These are phyloP conservation scores for Neomonachus schauinslandi DNA, from an alignment of 2,113 vertebrate species.

Conservation along the genomic window DNA sequence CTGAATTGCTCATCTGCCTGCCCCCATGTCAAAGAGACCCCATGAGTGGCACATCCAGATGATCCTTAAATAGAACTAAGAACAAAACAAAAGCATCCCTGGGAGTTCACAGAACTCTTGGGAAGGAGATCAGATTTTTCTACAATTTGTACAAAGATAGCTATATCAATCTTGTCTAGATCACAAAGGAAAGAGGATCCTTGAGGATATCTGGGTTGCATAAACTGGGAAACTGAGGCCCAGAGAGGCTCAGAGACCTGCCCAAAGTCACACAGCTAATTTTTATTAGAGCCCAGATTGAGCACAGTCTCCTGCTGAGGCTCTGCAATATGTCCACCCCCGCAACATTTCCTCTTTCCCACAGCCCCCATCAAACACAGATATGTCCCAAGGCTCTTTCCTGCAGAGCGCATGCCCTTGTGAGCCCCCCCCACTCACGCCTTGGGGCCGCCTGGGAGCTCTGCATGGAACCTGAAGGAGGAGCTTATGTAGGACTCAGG, in stretches of 20 bases:
- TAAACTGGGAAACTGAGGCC: neutral
- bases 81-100: neutral
- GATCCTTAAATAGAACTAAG: neutral
- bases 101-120: neutral
- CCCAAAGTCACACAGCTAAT: neutral
- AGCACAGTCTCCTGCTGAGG: neutral
- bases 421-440: neutral
- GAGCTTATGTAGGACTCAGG: neutral
- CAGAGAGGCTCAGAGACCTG: neutral
- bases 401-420: neutral
- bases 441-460: neutral
- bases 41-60: neutral
- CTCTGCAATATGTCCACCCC: neutral
- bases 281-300: neutral
- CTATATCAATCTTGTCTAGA: neutral
- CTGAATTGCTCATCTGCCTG: neutral
- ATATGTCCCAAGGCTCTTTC: neutral
- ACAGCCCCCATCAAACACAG: neutral
- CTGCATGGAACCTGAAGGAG: neutral
- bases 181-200: neutral
- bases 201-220: neutral
- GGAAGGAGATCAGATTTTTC: neutral
- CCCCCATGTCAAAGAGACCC: neutral
- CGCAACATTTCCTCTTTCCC: neutral
- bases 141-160: neutral